Conservation (phyloP, 2,888 invertebrate genomes). For the Cephus rjabovi region DNA sequence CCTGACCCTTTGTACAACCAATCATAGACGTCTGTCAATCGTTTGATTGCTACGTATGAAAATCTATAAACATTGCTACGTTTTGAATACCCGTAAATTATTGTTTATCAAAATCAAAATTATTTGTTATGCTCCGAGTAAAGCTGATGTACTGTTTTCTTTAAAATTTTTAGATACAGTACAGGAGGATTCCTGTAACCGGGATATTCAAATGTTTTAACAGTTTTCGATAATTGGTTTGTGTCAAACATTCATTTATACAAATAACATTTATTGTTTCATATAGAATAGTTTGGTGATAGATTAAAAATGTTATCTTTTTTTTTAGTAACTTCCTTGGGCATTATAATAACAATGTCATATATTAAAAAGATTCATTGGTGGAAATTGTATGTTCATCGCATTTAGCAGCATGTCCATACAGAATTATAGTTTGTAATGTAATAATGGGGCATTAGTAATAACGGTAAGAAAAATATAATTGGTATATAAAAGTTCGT, state of each 20-base stretch:
- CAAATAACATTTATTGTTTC: too few relatives aligned
- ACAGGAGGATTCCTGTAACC: too few relatives aligned
- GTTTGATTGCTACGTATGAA: constrained; percentile 32
- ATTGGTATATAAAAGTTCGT: not conserved
- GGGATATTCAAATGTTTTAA: too few relatives aligned
- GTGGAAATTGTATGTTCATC: not conserved
- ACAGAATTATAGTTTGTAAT: not conserved
- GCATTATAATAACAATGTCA: not conserved
- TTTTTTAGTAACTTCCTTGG: not conserved
- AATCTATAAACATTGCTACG: constrained; percentile 17
- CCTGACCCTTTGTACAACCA: constrained; percentile 55
- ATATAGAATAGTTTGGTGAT: too few relatives aligned
- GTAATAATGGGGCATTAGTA: not conserved
- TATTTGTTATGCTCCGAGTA: too few relatives aligned
- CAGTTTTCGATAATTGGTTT: too few relatives aligned
- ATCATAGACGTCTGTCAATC: constrained; percentile 44
- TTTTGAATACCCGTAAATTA: not conserved
- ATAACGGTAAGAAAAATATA: not conserved
- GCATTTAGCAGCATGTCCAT: not conserved
- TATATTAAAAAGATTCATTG: not conserved
- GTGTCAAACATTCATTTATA: too few relatives aligned
- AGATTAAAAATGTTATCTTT: not conserved
- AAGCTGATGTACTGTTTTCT: too few relatives aligned
- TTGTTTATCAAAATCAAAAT: not conserved
- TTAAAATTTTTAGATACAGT: too few relatives aligned